phyloP scores from a whole-genome alignment of 2,113 vertebrate species.

The Delphinus delphis region DNA sequence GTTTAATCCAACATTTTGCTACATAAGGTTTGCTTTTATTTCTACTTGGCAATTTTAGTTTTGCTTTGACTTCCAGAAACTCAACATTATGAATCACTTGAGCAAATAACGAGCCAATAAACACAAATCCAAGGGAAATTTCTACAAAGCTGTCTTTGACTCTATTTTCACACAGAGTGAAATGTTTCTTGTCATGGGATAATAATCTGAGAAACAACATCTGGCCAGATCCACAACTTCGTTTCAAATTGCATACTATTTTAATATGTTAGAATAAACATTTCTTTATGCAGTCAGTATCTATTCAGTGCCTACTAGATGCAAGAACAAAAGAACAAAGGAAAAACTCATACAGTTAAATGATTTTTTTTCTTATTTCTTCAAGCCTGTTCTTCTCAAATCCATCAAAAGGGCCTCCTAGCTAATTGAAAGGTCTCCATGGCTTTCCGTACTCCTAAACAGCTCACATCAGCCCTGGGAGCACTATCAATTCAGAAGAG shows the following conservation, averaged over 20 bases:
- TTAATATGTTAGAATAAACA: slow-evolving; percentile 29
- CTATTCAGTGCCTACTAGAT: slow-evolving; percentile 59
- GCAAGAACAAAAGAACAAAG: slow-evolving; percentile 66
- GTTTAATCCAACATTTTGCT: slow-evolving; percentile 58
- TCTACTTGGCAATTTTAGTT: slow-evolving; percentile 77
- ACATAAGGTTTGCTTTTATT: slow-evolving; percentile 70
- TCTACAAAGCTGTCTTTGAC: slow-evolving; percentile 74
- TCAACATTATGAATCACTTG: slow-evolving; percentile 79
- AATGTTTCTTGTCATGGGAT: slow-evolving; percentile 61
- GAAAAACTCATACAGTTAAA: slow-evolving; percentile 61
- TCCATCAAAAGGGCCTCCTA: slow-evolving; percentile 71
- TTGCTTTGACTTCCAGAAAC: slow-evolving; percentile 79
- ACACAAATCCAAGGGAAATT: slow-evolving; percentile 74
- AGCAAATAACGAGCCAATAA: slow-evolving; percentile 79
- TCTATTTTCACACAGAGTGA: slow-evolving; percentile 70
- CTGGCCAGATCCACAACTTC: slow-evolving; percentile 63
- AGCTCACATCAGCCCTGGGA: slow-evolving; percentile 79
- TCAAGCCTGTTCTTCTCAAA: slow-evolving; percentile 77
- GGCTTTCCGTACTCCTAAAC: slow-evolving; percentile 75
- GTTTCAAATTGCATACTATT: slow-evolving; percentile 68
- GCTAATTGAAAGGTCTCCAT: slow-evolving; percentile 77
- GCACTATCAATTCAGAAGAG: slow-evolving; percentile 74
- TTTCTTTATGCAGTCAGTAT: not conserved
- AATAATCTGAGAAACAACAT: slow-evolving; percentile 71
- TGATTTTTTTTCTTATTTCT: slow-evolving; percentile 67